Conservation (phyloP, 2,797 vertebrate species). For the Tauraco hartlaubi region DNA sequence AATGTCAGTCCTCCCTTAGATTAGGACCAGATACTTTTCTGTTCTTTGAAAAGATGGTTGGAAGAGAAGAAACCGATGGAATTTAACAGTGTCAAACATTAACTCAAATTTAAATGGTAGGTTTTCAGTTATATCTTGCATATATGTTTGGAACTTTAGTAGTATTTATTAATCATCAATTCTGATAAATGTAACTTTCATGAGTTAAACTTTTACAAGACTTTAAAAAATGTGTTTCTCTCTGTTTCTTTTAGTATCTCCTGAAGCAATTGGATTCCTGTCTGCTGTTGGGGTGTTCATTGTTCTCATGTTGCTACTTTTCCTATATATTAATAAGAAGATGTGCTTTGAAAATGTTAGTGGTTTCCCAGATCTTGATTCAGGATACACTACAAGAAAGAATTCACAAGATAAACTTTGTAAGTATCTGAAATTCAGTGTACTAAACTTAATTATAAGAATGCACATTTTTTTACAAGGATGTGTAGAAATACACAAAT, state of each 20-base stretch:
- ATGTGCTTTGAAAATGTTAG: conserved; percentile 91
- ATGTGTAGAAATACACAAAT: not conserved
- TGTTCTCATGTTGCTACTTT: conserved; percentile 93
- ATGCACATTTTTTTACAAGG: not conserved
- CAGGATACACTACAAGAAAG: conserved; percentile 86
- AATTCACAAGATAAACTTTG: conserved; percentile 87
- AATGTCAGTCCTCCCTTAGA: not conserved
- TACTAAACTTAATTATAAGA: not conserved
- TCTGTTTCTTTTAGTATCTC: conserved; percentile 89
- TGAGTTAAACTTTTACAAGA: not conserved
- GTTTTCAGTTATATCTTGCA: not conserved
- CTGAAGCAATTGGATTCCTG: conserved; percentile 95
- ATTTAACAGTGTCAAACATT: not conserved
- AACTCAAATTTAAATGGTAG: not conserved
- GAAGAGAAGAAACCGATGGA: not conserved
- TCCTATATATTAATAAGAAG: conserved; percentile 98
- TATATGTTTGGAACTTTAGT: not conserved
- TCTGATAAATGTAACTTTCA: not conserved
- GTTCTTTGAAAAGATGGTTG: not conserved
- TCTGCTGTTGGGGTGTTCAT: conserved; percentile 94
- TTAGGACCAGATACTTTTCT: not conserved
- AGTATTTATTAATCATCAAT: not conserved
- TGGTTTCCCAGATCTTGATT: conserved; percentile 90
- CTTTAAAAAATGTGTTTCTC: conserved; percentile 42
- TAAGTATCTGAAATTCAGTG: conserved; percentile 72